Evolutionary conservation across 2,888 invertebrate genomes (phyloP).

Genomic region (Drosophila trichaetosa): DNA sequence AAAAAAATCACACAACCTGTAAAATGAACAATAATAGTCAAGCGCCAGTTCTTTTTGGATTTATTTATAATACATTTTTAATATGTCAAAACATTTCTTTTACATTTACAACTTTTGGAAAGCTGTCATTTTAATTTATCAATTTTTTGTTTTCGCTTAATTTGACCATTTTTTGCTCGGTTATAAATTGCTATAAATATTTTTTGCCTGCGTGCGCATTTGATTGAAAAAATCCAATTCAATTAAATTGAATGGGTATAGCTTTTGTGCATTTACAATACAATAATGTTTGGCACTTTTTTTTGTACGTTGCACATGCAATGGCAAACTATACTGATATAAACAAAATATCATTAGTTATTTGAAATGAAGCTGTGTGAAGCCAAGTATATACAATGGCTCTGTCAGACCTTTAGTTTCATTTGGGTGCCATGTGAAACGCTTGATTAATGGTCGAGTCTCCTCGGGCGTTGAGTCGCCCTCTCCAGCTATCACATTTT

Average conservation of each 20-base stretch:
- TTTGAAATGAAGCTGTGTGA: conserved; percentile 13
- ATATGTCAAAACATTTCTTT: background rate
- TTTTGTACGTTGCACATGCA: conserved; percentile 12
- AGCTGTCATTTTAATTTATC: background rate
- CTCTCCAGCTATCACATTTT: conserved; percentile 1
- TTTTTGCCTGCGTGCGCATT: background rate
- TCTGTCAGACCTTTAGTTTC: conserved; percentile 38
- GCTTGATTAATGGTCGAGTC: conserved; percentile 49
- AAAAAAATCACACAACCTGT: background rate
- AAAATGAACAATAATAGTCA: conserved; percentile 12
- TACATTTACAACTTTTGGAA: background rate
- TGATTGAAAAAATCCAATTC: conserved; percentile 16
- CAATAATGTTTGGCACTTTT: background rate
- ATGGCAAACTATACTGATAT: conserved; percentile 5
- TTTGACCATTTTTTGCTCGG: background rate
- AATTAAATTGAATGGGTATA: conserved; percentile 9
- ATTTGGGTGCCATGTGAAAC: conserved; percentile 34
- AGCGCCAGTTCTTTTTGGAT: background rate
- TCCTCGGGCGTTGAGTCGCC: background rate
- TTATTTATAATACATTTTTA: background rate
- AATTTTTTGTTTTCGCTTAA: background rate
- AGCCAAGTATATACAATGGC: conserved; percentile 21
- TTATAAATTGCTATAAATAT: conserved; percentile 3
- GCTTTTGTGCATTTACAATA: conserved; percentile 5
- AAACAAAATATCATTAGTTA: conserved; percentile 32